Conservation (phyloP, 2,888 invertebrate genomes). For the Scrobipalpa atriplicella region DNA sequence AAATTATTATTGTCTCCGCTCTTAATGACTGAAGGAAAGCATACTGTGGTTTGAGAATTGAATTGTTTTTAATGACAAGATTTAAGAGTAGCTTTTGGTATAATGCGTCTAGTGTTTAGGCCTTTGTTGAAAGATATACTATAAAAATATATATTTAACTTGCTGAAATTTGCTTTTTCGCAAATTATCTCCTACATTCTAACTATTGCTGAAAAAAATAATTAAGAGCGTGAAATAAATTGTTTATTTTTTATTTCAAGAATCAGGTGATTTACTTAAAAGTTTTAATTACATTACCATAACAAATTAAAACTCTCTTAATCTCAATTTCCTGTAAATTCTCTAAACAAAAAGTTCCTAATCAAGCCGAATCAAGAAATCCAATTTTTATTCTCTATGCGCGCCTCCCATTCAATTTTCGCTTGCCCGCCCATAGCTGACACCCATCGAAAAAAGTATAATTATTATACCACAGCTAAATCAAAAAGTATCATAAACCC, state of each 20-base stretch:
- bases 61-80: neutral
- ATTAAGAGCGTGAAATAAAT: too few species aligned
- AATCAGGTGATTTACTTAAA: neutral
- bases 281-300: constrained; percentile 28
- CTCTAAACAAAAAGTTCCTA: constrained; percentile 51
- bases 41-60: constrained; percentile 25
- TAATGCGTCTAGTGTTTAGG: neutral
- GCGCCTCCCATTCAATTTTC: constrained; percentile 68
- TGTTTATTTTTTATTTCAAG: neutral
- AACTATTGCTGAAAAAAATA: too few species aligned
- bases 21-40: constrained; percentile 36
- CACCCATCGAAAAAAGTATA: constrained; percentile 64
- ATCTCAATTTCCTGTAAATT: constrained; percentile 46
- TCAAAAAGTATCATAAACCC: constrained; percentile 48
- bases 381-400: constrained; percentile 49
- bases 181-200: too few species aligned
- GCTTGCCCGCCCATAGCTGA: constrained; percentile 60
- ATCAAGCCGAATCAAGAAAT: constrained; percentile 54
- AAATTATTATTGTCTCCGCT: constrained; percentile 46
- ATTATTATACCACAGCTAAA: constrained; percentile 56
- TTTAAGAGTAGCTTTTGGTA: neutral
- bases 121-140: too few species aligned
- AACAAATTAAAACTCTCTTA: constrained; percentile 30
- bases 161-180: neutral
- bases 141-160: too few species aligned